Evolutionary conservation across 2,797 vertebrate genomes (phyloP), one percentile per base, ranked within the genome.

Genomic region (Tragelaphus eurycerus): DNA sequence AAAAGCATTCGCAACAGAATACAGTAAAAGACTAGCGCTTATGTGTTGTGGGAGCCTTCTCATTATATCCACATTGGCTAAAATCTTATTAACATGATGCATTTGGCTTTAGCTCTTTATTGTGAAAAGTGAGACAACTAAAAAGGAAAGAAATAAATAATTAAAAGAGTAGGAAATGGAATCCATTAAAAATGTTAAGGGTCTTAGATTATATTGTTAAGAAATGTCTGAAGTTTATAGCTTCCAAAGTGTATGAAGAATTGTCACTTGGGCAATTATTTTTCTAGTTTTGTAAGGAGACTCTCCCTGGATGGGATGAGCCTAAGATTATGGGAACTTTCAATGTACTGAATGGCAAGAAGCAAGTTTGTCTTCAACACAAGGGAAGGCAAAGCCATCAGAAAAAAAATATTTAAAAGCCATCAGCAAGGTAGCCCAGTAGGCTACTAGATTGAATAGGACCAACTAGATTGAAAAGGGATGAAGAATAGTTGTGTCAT

Each of bases 1-100:
- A 79, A 97, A 97, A 89, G 54, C n/a, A 85, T 50, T 97, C 64
- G 62, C 52, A 55, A 90, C 89, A 83, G 21, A 93, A 86, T 95
- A 96, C 88, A 76, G 89, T 96, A 96, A 95, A 83, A 96, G 82
- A 91, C 89, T 54, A 90, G 46, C 48, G 21, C 57, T 93, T 87
- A 55, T 85, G 67, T 81, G 67, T 59, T 95, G 95, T 96, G 88
- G 95, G 60, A 95, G 78, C 0, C 6, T 83, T 96, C 85, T 95
- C 23, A 46, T 94, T 88, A 78, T 76, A 83, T 84, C 46, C 11
- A 90, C 59, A 31, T 54, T 50, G 82, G n/a, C 86, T 43, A 96
- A 62, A 96, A 96, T 86, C 74, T 83, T 90, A 76, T 94, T 95
- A 89, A 62, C 54, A 17, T 86, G 54, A 87, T 95, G 54, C 52